Conservation (phyloP, 1,140 invertebrate genomes). For the Papilio dardanus region DNA sequence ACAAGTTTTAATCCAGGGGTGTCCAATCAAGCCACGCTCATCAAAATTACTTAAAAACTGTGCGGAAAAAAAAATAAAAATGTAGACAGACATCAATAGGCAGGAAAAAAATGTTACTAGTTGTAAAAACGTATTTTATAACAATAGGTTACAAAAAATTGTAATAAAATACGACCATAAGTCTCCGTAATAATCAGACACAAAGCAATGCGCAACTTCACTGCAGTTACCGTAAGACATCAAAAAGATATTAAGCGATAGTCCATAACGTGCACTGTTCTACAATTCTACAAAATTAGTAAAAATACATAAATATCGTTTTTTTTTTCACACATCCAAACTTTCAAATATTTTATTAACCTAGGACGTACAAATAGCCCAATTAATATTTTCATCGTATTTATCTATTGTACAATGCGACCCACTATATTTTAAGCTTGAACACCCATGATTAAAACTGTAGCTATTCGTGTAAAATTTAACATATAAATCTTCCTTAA, state of each 20-base stretch:
- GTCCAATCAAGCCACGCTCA: neutral
- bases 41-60: neutral
- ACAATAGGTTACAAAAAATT: neutral
- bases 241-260: neutral
- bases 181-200: neutral
- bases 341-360: too few species aligned
- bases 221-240: neutral
- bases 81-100: neutral
- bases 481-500: conserved; percentile 9
- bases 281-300: too few species aligned
- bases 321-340: too few species aligned
- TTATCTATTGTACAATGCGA: neutral
- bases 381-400: too few species aligned
- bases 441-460: neutral
- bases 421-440: neutral
- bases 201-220: neutral
- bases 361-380: neutral
- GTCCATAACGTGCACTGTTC: neutral
- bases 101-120: neutral
- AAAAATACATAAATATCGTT: too few species aligned
- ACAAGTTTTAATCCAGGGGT: neutral
- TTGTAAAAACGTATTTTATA: neutral
- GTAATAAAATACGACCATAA: neutral
- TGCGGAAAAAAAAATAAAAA: neutral
- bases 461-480: neutral